A percentile compares a stretch with the other conserved stretches of the same genome.
These are phyloP conservation scores for Tachuris rubrigastra DNA, from an alignment of 2,113 vertebrate genomes.

Conservation along the genomic window DNA sequence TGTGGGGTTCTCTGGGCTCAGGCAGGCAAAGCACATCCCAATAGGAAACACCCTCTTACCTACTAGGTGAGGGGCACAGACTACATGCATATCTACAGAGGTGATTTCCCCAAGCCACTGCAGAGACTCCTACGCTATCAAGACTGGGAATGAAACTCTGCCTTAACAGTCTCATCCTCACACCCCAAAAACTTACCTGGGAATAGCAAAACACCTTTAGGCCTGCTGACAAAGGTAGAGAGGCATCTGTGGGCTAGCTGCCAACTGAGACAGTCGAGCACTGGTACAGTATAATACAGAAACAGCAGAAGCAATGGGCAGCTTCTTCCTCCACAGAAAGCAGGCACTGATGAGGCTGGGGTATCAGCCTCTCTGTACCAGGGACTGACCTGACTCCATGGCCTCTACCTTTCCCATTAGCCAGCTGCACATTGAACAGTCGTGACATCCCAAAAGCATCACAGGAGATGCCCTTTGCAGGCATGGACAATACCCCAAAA, in stretches of 20 bases:
- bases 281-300: background rate
- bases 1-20: background rate
- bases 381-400: background rate
- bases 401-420: background rate
- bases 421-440: background rate
- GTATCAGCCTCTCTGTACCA: background rate
- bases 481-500: background rate
- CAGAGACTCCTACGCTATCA: background rate
- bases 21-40: background rate
- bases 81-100: background rate
- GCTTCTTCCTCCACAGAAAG: background rate
- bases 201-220: background rate
- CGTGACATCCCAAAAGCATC: background rate
- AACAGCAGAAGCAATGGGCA: background rate
- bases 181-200: background rate
- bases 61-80: background rate
- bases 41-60: background rate
- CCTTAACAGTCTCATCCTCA: background rate
- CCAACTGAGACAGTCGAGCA: background rate
- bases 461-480: background rate
- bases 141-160: background rate
- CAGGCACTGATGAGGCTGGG: background rate
- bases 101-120: background rate
- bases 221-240: background rate
- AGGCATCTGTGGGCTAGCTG: background rate